Evolutionary conservation across 2,113 vertebrate genomes (phyloP).

Genomic region (Dasyornis broadbenti): DNA sequence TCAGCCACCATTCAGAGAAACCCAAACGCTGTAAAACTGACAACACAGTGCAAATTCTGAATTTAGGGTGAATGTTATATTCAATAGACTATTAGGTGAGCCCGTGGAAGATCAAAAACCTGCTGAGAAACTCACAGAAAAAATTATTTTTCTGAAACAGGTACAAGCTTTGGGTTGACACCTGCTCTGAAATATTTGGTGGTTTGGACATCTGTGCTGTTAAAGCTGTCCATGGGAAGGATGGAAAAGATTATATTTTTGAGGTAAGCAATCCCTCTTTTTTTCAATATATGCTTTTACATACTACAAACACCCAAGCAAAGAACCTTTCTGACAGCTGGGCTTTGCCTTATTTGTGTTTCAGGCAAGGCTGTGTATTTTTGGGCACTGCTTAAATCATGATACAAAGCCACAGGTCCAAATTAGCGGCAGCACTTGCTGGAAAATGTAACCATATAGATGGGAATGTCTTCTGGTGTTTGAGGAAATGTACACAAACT

Average conservation of each 20-base stretch:
- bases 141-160: slow-evolving; percentile 68
- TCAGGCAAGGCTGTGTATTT: slow-evolving; percentile 2
- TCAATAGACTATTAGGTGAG: neutral
- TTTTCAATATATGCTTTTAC: neutral
- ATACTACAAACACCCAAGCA: neutral
- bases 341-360: neutral
- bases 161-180: slow-evolving; percentile 95
- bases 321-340: neutral
- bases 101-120: neutral
- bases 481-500: slow-evolving; percentile 22
- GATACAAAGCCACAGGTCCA: neutral
- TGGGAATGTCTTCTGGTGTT: neutral
- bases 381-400: neutral
- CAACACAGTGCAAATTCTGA: neutral
- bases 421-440: slow-evolving; percentile 34
- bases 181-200: slow-evolving; percentile 93
- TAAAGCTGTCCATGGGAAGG: slow-evolving; percentile 96
- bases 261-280: slow-evolving; percentile 78
- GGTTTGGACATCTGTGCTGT: slow-evolving; percentile 96
- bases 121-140: neutral
- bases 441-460: slow-evolving; percentile 20
- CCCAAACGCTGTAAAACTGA: neutral
- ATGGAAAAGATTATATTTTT: slow-evolving; percentile 97
- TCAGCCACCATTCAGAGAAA: neutral
- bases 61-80: neutral